These are phyloP conservation scores for Euphydryas editha DNA, from an alignment of 2,888 invertebrate genomes.

Conservation along the genomic window DNA sequence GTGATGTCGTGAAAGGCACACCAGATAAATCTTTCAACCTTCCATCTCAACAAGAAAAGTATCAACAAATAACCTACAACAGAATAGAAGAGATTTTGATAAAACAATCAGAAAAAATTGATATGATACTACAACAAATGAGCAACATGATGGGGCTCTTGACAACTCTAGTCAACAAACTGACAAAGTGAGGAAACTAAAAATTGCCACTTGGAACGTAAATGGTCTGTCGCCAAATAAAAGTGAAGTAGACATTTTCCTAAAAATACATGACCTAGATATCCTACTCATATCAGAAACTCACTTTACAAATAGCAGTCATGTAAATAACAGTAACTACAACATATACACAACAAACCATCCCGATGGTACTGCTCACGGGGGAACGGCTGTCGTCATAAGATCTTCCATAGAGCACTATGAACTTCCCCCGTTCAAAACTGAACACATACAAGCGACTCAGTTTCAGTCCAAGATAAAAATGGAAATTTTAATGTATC, in stretches of 20 bases:
- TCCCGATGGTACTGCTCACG: constrained; percentile 26
- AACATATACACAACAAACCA: constrained; percentile 33
- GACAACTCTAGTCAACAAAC: constrained; percentile 28
- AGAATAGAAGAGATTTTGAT: constrained; percentile 24
- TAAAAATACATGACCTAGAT: constrained; percentile 35
- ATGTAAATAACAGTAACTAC: constrained; percentile 24
- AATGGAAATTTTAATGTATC: constrained; percentile 17
- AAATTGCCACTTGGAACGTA: constrained; percentile 41
- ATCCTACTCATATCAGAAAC: constrained; percentile 39
- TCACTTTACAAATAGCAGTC: constrained; percentile 26
- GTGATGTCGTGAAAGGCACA: too few species aligned
- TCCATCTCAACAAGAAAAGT: too few species aligned
- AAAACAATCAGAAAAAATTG: constrained; percentile 41
- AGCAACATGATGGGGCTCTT: constrained; percentile 33
- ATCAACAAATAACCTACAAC: too few species aligned
- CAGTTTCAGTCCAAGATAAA: constrained; percentile 11
- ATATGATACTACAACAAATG: constrained; percentile 37
- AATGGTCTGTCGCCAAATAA: constrained; percentile 40
- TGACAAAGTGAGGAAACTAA: constrained; percentile 3
- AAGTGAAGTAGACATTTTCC: constrained; percentile 30
- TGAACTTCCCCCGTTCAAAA: background rate
- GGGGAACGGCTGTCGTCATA: constrained; percentile 17
- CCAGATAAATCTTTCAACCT: too few species aligned
- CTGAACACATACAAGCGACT: constrained; percentile 18
- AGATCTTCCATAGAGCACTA: constrained; percentile 17